A percentile compares a stretch with the other conserved stretches of the same genome.
Conservation (phyloP, 2,797 vertebrate genomes). For the Pantherophis alleghaniensis region DNA sequence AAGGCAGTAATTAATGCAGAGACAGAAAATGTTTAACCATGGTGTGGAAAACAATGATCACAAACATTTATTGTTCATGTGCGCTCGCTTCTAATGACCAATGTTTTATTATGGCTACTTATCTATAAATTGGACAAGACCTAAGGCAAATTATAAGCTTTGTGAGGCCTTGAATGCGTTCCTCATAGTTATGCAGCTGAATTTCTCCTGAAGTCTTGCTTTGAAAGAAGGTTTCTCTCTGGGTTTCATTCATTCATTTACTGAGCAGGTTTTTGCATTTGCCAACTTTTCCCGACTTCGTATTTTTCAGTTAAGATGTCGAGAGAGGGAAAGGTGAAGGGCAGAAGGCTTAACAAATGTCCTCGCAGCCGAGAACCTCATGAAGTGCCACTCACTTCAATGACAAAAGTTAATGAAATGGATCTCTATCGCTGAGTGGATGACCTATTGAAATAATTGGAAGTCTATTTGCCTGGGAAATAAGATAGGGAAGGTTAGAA, state of each 20-base stretch:
- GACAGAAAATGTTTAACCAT: neutral
- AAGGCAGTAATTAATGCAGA: neutral
- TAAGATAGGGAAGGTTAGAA: conserved; percentile 30
- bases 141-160: neutral
- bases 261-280: neutral
- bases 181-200: neutral
- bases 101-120: neutral
- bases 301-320: neutral
- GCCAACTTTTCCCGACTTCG: fast-evolving
- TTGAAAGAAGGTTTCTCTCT: neutral
- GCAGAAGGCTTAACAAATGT: neutral
- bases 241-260: neutral
- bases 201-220: neutral
- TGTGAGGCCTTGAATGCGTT: neutral
- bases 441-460: conserved; percentile 54
- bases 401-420: conserved; percentile 47
- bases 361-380: neutral
- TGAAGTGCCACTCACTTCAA: neutral
- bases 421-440: conserved; percentile 31
- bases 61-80: neutral
- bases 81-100: neutral
- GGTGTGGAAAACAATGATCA: neutral
- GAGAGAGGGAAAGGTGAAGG: neutral
- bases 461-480: conserved; percentile 50
- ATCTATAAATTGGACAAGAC: neutral